Evolutionary conservation across 2,888 invertebrate species (phyloP), one percentile per base, ranked within the genome.

Genomic region (Chironomus tentans): DNA sequence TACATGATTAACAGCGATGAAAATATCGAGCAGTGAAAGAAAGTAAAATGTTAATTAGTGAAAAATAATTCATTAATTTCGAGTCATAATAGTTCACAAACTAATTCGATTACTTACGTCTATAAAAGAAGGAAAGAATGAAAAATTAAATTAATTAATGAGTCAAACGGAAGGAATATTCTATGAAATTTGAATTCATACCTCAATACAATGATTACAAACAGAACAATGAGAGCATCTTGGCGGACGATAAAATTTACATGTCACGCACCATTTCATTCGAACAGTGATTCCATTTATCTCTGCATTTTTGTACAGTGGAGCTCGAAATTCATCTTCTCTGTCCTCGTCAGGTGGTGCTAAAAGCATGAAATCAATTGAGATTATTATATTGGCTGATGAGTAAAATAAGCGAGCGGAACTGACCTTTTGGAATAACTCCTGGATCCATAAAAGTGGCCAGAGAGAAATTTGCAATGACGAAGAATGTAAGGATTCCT

Each of bases 261-360:
- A 99, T 2, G 99, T 99, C 80, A 97, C 95, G 86, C 99, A 98
- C 98, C 98, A 99, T 86, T 99, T 99, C 98, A 99, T 98, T 78
- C 98, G 92, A 78, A 99, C 97, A 13, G 97, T 97, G 79, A 98
- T 97, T 78, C 98, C 98, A 86, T 97, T 96, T 80, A 99, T 97
- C 85, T 98, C 98, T 78, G 98, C 96, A 85, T 92, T 97, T 85
- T 95, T 96, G 85, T 98, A 98, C 78, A 99, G 87, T 10, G 96
- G 96, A 78, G 98, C 96, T 81, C 97, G 89, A 82, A 97, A 94
- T 85, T 99, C 98, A 85, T 98, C 98, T 86, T 97, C 97, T 80
- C 94, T 88, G 84, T 97, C 97, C 89, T 98, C 97, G 87, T 97
- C 95, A 86, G 95, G 92, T 85, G 94, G 92, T 81, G 97, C 97